Base-by-base conservation (phyloP, 2,888 invertebrate genomes). In the Nezara viridula region DNA sequence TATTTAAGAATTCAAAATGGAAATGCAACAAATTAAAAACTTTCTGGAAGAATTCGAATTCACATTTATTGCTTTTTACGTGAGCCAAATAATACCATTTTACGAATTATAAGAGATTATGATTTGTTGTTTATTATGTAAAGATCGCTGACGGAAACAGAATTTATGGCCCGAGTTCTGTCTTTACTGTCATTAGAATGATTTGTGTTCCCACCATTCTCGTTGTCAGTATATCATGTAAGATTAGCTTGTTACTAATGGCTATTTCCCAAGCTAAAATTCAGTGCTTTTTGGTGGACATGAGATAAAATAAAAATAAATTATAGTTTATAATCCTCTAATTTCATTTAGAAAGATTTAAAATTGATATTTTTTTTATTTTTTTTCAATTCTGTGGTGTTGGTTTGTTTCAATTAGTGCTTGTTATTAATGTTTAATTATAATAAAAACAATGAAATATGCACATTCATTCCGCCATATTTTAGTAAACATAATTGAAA, bases 111-210 rank as follows among this genome's bases (percentile, higher is more conserved):
- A 6, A 37, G 12, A 27, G 27, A 60, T 12, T 27, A 60, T 4
- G 2, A 0, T 60, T 66, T 66, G 19, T 19, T 32, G 19, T 66
- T 66, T 66, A 66, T 66, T 19, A 66, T 0, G 27, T 19, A 66
- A 32, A 27, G 27, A 66, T 32, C 9, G 32, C 66, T 66, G 66
- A 32, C 32, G 7, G 66, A 66, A 66, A 66, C 66, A 66, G 66
- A 66, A 66, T 66, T 66, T 66, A 66, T 66, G 32, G 66, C 66
- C 66, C 32, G 32, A 66, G 66, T 32, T 19, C 66, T 66, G 66
- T 66, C 66, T 6, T 66, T 66, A 66, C 66, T 66, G 66, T 66
- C 66, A 32, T 66, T 66, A 19, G 32, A 32, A 19, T 66, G 66
- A 66, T 66, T 66, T 66, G 66, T 66, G 66, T 66, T 66, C 32